Conservation (phyloP, 2,113 vertebrate genomes). For the Benitochromis conjunctus region DNA sequence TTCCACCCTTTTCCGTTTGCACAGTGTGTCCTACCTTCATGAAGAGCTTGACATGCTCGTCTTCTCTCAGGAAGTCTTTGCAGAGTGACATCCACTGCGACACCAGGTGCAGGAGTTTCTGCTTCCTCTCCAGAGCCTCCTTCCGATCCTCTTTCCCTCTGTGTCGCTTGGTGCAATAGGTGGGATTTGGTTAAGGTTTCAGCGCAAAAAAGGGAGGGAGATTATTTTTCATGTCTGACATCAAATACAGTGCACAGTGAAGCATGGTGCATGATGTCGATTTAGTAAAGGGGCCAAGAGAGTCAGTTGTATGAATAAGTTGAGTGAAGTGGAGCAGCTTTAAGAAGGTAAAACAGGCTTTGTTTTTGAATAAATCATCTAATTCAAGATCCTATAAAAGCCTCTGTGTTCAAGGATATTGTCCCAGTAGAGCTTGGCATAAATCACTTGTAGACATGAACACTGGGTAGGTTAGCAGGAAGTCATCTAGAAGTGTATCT, state of each 20-base stretch:
- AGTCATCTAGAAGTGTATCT: conserved; percentile 94
- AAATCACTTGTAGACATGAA: conserved; percentile 96
- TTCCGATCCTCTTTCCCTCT: conserved; percentile 82
- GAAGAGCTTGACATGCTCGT: conserved; percentile 89
- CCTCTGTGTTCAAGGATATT: conserved; percentile 84
- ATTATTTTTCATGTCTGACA: not conserved
- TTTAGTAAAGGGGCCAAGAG: not conserved
- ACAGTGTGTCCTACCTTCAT: conserved; percentile 81
- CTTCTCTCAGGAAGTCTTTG: conserved; percentile 86
- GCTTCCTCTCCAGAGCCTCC: conserved; percentile 85
- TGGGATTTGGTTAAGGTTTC: conserved; percentile 81
- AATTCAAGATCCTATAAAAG: not conserved
- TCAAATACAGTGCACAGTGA: not conserved
- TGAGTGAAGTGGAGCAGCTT: not conserved
- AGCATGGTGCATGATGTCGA: not conserved
- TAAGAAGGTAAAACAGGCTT: not conserved
- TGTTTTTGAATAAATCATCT: not conserved
- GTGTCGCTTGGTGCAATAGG: conserved; percentile 89
- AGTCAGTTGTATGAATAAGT: not conserved
- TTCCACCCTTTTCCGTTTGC: not conserved
- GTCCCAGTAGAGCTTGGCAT: conserved; percentile 91
- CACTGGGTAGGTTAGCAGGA: conserved; percentile 93
- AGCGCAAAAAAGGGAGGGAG: not conserved
- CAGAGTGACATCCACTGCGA: conserved; percentile 91
- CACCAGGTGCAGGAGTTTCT: conserved; percentile 89